These are phyloP conservation scores for Sebastes jordani DNA, from an alignment of 2,797 vertebrate genomes.

Conservation along the genomic window DNA sequence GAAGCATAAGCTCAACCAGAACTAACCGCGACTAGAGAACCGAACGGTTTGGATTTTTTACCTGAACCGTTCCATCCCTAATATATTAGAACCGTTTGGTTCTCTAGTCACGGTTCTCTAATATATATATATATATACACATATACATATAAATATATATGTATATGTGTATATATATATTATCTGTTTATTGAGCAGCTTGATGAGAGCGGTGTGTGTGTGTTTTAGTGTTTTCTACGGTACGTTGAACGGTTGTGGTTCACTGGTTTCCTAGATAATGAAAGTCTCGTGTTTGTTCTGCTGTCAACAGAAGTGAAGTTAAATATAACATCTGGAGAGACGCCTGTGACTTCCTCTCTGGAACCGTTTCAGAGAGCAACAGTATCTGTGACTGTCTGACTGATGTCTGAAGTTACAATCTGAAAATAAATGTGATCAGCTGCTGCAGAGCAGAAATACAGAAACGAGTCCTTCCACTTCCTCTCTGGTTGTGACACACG, in stretches of 20 bases:
- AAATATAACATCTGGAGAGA: background rate
- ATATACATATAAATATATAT: too few relatives aligned
- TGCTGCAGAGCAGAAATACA: too few relatives aligned
- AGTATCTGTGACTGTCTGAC: background rate
- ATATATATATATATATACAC: too few relatives aligned
- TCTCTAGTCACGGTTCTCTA: too few relatives aligned
- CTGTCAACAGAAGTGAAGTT: conserved; percentile 32
- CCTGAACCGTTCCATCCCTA: too few relatives aligned
- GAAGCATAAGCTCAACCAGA: too few relatives aligned
- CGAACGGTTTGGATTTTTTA: too few relatives aligned
- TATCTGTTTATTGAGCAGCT: background rate
- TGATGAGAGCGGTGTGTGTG: background rate
- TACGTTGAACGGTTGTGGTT: background rate
- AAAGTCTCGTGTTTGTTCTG: conserved; percentile 3
- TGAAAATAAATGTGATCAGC: background rate
- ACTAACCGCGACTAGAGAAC: too few relatives aligned
- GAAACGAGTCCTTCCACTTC: background rate
- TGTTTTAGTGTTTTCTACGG: background rate
- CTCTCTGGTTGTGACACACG: background rate
- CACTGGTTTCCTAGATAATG: conserved; percentile 14
- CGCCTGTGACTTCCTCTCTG: background rate
- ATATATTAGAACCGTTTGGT: too few relatives aligned
- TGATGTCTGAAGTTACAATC: background rate
- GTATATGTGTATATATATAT: too few relatives aligned
- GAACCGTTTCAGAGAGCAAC: background rate